Evolutionary conservation across 2,797 vertebrate species (phyloP).

Genomic region (Lagorchestes hirsutus): DNA sequence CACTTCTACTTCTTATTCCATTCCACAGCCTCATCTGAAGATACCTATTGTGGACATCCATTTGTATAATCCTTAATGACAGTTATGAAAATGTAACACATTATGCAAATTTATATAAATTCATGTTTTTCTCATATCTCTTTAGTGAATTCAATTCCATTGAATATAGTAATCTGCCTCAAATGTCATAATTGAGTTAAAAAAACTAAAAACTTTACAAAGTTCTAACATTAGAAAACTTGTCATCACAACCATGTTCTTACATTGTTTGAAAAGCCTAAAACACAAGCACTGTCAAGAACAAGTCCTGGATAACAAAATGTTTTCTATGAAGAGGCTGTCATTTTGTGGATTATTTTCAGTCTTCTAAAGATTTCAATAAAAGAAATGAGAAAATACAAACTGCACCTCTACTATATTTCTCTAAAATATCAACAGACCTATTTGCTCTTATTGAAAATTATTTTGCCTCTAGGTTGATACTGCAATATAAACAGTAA

Average conservation of each 20-base stretch:
- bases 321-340: not conserved
- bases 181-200: not conserved
- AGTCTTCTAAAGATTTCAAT: not conserved
- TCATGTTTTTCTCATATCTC: not conserved
- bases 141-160: constrained; percentile 26
- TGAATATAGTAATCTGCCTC: constrained; percentile 30
- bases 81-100: not conserved
- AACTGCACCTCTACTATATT: not conserved
- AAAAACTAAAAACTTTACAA: not conserved
- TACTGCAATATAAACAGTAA: not conserved
- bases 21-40: not conserved
- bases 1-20: not conserved
- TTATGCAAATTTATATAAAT: constrained; percentile 39
- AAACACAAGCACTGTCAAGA: constrained; percentile 5
- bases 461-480: not conserved
- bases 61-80: not conserved
- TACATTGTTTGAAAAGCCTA: not conserved
- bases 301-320: not conserved
- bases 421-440: not conserved
- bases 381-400: not conserved
- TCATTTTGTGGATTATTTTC: not conserved
- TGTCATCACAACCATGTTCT: not conserved
- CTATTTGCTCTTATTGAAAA: not conserved
- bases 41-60: not conserved
- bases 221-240: not conserved